Evolutionary conservation across 1,140 invertebrate species (phyloP), one percentile per base, ranked within the genome.

Genomic region (Drosophila parabipectinata): DNA sequence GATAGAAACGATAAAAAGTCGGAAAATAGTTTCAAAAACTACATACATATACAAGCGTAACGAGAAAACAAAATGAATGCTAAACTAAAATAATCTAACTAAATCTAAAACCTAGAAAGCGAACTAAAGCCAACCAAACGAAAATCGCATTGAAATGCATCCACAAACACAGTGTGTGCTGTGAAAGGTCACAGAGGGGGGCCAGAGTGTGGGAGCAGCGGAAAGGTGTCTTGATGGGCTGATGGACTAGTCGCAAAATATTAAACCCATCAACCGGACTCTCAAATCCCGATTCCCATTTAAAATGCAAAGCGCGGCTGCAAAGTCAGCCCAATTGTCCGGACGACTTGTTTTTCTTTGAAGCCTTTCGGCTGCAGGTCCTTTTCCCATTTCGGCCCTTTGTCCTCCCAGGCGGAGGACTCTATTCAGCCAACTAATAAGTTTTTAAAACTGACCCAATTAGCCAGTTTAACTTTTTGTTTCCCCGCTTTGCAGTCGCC

Each of bases 1-100:
- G 75, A 90, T 90, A 88, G 79, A 72, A 79, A 87, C 71, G 72
- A 87, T 77, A 83, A 75, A 75, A 74, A 83, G 67, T 88, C 75
- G 68, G 67, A 73, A 82, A 87, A 88, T 77, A 88, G 83, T 85
- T 88, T 85, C 71, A 79, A 88, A 87, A 87, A 87, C 79, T 87
- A 88, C 60, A 60, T 82, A 82, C 74, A 83, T 56, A 79, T 28
- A 28, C 26, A 53, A 73, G 64, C 67, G 39, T 57, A 57, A 74
- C 58, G 44, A 32, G 28, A 57, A 62, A 75, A 63, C 18, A 48
- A 78, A 58, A 66, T 10, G 47, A 67, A 59, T 62, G 54, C 51
- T 75, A 76, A 59, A 66, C 58, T 58, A 79, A 80, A 80, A 74
- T 55, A 75, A 71, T 60, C 57, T 64, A 71, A 83, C 58, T 77